phyloP scores from a whole-genome alignment of 92 coral and sea anemone genomes.

The Isaurus tuberculatus region DNA sequence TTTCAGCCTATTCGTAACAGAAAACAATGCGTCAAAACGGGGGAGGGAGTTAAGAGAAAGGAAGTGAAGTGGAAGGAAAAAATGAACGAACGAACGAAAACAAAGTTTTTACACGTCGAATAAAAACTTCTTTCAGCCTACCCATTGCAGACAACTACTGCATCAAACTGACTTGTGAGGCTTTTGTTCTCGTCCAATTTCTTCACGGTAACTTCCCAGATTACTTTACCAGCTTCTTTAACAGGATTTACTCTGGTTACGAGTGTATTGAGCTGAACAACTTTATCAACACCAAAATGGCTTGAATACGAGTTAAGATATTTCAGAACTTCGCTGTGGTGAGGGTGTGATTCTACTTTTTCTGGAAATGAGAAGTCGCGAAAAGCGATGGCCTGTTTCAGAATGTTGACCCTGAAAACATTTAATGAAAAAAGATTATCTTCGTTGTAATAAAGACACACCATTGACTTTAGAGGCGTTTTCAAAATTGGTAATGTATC shows the following conservation, averaged over 20 bases:
- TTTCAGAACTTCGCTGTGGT: slow-evolving; percentile 60
- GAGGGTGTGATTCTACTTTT: slow-evolving; percentile 59
- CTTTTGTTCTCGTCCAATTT: slow-evolving; percentile 43
- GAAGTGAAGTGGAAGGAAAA: too few species aligned
- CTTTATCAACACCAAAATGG: slow-evolving; percentile 63
- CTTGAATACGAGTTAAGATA: slow-evolving; percentile 77
- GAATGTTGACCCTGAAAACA: slow-evolving; percentile 72
- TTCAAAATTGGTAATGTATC: too few species aligned
- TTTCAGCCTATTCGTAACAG: too few species aligned
- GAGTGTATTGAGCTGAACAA: slow-evolving; percentile 67
- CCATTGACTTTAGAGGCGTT: too few species aligned
- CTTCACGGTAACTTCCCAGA: slow-evolving; percentile 81
- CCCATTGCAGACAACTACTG: slow-evolving; percentile 91
- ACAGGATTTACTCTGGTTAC: slow-evolving; percentile 69
- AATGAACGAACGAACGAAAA: too few species aligned
- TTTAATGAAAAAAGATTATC: too few species aligned
- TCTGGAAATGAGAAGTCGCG: slow-evolving; percentile 83
- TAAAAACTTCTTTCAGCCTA: too few species aligned
- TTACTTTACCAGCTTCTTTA: slow-evolving; percentile 20
- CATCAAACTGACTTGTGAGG: slow-evolving; percentile 59
- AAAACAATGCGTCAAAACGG: too few species aligned
- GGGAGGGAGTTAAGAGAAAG: too few species aligned
- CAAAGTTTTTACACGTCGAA: too few species aligned
- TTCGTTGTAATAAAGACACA: too few species aligned
- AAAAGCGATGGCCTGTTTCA: slow-evolving; percentile 78